Evolutionary conservation across 2,888 invertebrate genomes (phyloP), one percentile per base, ranked within the genome.

Genomic region (Neoitamus cyanurus): DNA sequence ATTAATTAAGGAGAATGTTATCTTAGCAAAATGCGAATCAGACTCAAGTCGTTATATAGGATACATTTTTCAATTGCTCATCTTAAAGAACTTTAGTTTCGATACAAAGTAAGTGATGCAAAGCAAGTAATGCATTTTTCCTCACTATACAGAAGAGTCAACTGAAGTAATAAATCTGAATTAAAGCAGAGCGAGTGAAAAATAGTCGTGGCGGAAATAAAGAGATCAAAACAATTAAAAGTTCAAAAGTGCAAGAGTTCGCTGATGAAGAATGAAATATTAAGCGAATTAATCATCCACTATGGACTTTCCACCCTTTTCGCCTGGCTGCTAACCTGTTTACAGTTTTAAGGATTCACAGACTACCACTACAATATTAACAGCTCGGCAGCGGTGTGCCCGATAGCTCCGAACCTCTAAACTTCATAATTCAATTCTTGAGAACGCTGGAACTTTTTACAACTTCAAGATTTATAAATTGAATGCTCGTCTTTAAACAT

Each of bases 391-490:
- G 73, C 9, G 20, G 20, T 20, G 15, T 36, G 37, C 20, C 58
- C 36, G 37, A 73, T 34, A 36, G 31, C 36, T 73, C 4, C 31
- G 15, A 73, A 34, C 36, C 73, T 73, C 2, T 15, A 73, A 73
- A 34, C 13, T 73, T 73, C 34, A 36, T 34, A 73, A 73, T 20
- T 73, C 36, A 31, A 73, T 36, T 73, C 37, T 15, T 73, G 73
- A 37, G 73, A 73, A 36, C 9, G 7, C 31, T 15, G 20, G 34
- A 73, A 73, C 20, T 73, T 73, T 73, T 73, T 73, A 73, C 31
- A 73, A 70, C 70, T 70, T 13, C 31, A 58, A 73, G 73, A 73
- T 73, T 73, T 73, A 73, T 73, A 73, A 73, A 73, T 73, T 73
- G 36, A 73, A 73, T 73, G 36, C 36, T 31, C 34, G 31, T 73